Percentiles rank a stretch among this genome's conserved stretches.
phyloP scores from a whole-genome alignment of 2,113 vertebrate genomes.

The Sminthopsis crassicaudata region DNA sequence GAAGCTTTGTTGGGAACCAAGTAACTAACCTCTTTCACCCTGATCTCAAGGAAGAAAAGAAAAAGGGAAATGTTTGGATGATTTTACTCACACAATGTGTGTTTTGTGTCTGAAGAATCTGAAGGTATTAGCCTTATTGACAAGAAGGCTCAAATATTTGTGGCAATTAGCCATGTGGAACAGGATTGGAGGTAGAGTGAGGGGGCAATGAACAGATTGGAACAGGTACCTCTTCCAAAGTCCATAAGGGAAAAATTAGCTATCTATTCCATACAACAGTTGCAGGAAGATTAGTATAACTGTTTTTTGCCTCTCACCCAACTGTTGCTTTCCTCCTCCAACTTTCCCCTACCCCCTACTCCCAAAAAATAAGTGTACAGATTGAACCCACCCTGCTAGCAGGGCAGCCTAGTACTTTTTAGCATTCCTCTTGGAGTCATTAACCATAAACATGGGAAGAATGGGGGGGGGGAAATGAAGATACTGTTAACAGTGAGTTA shows the following conservation, averaged over 20 bases:
- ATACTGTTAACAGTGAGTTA: slow-evolving; percentile 15
- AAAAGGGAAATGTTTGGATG: neutral
- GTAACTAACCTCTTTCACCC: neutral
- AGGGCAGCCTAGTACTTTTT: neutral
- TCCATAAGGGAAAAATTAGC: neutral
- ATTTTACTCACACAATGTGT: neutral
- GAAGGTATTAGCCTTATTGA: neutral
- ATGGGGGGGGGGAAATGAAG: neutral
- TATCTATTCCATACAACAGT: neutral
- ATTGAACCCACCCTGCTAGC: neutral
- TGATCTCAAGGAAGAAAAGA: neutral
- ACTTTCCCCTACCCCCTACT: too few species aligned
- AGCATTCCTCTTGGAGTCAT: slow-evolving; percentile 33
- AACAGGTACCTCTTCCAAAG: neutral
- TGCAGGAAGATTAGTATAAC: neutral
- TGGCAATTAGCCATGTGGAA: neutral
- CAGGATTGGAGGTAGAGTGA: neutral
- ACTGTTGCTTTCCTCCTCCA: neutral
- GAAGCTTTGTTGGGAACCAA: slow-evolving; percentile 2
- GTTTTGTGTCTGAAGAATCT: fast-evolving
- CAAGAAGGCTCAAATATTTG: neutral
- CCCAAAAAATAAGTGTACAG: neutral
- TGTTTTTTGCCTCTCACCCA: neutral
- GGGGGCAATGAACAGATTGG: neutral
- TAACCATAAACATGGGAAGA: slow-evolving; percentile 41